Percentiles rank a stretch among this genome's conserved stretches.
Evolutionary conservation across 2,888 invertebrate species (phyloP).

Genomic region (Adineta ricciae): DNA sequence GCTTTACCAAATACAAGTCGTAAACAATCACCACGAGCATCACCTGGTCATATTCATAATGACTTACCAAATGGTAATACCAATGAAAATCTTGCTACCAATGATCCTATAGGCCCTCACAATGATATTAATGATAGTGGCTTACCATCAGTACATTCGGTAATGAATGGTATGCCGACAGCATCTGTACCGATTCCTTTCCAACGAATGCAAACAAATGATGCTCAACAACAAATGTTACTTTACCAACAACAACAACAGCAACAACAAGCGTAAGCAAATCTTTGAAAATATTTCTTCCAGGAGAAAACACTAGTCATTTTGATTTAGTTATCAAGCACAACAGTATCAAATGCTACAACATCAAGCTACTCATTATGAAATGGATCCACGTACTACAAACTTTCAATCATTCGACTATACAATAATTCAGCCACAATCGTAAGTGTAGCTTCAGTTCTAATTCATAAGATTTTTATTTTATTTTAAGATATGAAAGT

Average conservation of each 20-base stretch:
- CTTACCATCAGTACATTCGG: not conserved
- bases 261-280: not conserved
- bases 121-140: not conserved
- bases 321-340: not conserved
- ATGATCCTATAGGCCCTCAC: not conserved
- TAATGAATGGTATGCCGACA: not conserved
- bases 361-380: conserved; percentile 2
- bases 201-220: not conserved
- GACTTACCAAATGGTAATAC: not conserved
- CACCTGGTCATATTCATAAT: not conserved
- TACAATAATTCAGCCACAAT: conserved; percentile 16
- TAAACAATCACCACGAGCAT: conserved; percentile 12
- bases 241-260: not conserved
- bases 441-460: not conserved
- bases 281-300: too few relatives aligned
- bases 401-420: conserved; percentile 10
- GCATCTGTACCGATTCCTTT: not conserved
- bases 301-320: not conserved
- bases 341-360: not conserved
- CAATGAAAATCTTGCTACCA: not conserved
- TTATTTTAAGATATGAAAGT: not conserved
- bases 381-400: not conserved
- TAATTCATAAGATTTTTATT: not conserved
- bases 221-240: not conserved
- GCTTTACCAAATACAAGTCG: not conserved